These are phyloP conservation scores for Ptychochromis oligacanthus DNA, from an alignment of 2,113 vertebrate genomes.

Conservation along the genomic window DNA sequence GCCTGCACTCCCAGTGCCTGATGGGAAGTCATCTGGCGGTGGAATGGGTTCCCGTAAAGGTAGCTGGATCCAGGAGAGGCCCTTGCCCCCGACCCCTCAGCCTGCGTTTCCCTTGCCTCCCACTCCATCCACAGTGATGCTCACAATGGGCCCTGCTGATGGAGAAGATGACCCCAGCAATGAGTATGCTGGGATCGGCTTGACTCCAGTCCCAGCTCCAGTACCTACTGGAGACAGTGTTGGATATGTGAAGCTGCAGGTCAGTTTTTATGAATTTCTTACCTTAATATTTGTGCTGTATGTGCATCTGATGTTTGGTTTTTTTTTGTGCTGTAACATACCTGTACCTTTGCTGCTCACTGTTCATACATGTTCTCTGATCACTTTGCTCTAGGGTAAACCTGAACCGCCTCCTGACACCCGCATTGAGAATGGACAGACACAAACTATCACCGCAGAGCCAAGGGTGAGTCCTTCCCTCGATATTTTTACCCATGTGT, in stretches of 20 bases:
- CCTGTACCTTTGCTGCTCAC: not conserved
- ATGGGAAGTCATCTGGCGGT: constrained; percentile 79
- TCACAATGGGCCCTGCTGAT: constrained; percentile 51
- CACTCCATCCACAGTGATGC: constrained; percentile 60
- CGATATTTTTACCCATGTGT: not conserved
- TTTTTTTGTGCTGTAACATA: not conserved
- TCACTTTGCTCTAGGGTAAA: constrained; percentile 74
- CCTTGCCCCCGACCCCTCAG: constrained; percentile 87
- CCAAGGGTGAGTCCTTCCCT: constrained; percentile 61
- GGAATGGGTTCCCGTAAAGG: constrained; percentile 87
- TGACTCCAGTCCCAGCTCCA: constrained; percentile 71
- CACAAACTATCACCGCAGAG: constrained; percentile 73
- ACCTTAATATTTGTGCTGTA: not conserved
- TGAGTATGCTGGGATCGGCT: constrained; percentile 88
- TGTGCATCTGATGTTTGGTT: not conserved
- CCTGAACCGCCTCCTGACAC: constrained; percentile 71
- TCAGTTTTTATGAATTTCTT: constrained; percentile 30
- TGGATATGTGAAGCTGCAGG: constrained; percentile 84
- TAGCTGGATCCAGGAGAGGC: constrained; percentile 90
- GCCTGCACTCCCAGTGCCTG: constrained; percentile 86
- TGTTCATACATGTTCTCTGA: not conserved
- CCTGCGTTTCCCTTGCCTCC: constrained; percentile 75
- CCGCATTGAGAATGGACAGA: constrained; percentile 70
- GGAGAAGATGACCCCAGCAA: constrained; percentile 82
- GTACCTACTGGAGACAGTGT: constrained; percentile 79